phyloP scores from a whole-genome alignment of 2,888 invertebrate species.

The Hydriomena furcata region DNA sequence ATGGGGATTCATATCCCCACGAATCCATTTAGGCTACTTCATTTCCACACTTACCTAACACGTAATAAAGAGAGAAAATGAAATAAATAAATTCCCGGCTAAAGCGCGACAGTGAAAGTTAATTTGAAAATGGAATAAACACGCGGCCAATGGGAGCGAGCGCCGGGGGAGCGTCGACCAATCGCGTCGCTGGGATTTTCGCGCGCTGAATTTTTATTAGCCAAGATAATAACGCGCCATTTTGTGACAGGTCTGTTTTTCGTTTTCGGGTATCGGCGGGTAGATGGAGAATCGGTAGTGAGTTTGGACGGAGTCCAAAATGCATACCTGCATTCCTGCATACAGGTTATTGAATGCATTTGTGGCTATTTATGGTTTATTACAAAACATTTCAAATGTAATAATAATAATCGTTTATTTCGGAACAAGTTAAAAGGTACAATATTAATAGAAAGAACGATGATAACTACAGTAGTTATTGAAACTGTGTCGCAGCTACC shows the following conservation, averaged over 20 bases:
- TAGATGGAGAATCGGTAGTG: constrained; percentile 18
- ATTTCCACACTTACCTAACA: constrained; percentile 40
- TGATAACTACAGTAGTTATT: too few relatives aligned
- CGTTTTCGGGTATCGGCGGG: constrained; percentile 46
- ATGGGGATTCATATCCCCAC: constrained; percentile 19
- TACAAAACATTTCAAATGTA: too few relatives aligned
- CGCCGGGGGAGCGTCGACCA: constrained; percentile 68
- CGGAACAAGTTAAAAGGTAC: too few relatives aligned
- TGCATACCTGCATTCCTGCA: not conserved
- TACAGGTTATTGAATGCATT: not conserved
- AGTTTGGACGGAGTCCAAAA: constrained; percentile 3
- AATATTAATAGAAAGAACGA: too few relatives aligned
- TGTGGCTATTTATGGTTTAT: too few relatives aligned
- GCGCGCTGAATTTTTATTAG: constrained; percentile 84
- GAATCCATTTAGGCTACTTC: constrained; percentile 40
- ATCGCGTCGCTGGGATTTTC: constrained; percentile 70
- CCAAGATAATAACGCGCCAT: constrained; percentile 80
- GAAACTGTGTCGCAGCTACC: too few relatives aligned
- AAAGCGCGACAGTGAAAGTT: constrained; percentile 73
- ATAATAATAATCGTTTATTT: too few relatives aligned
- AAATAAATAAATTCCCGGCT: constrained; percentile 46
- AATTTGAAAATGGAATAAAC: constrained; percentile 83
- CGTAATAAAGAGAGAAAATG: constrained; percentile 58
- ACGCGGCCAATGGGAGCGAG: constrained; percentile 67
- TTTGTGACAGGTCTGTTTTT: constrained; percentile 75